These are phyloP conservation scores for Leptinotarsa lineolata DNA, from an alignment of 1,140 invertebrate species.

Conservation along the genomic window DNA sequence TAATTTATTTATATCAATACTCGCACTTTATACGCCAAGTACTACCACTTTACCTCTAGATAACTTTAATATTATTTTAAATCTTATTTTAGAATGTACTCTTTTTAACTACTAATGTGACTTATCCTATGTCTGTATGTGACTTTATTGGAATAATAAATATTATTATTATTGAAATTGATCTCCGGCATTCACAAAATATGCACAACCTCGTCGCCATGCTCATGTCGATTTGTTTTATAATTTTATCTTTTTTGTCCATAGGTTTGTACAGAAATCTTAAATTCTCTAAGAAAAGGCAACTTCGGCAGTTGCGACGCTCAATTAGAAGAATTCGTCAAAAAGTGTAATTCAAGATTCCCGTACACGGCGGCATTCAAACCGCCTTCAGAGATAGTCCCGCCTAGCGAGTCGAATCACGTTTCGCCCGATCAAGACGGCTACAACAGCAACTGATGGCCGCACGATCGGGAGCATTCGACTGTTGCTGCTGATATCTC, in stretches of 20 bases:
- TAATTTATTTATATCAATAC: too few species aligned
- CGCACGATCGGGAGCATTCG: not conserved
- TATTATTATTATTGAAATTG: too few species aligned
- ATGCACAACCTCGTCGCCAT: too few species aligned
- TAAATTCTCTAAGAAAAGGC: constrained; percentile 75
- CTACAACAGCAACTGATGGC: constrained; percentile 37
- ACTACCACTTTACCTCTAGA: too few species aligned
- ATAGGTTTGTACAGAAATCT: constrained; percentile 76
- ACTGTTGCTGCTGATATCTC: constrained; percentile 17
- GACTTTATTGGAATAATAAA: too few species aligned
- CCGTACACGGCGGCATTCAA: constrained; percentile 73
- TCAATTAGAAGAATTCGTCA: constrained; percentile 70
- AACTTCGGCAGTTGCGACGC: constrained; percentile 77
- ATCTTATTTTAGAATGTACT: too few species aligned
- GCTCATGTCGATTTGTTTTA: too few species aligned
- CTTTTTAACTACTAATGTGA: too few species aligned
- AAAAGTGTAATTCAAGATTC: constrained; percentile 73
- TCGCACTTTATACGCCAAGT: too few species aligned
- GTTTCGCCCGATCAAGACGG: constrained; percentile 31
- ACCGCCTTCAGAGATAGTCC: constrained; percentile 26
- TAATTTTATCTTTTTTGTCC: constrained; percentile 19
- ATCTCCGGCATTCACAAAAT: too few species aligned
- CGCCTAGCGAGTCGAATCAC: constrained; percentile 34
- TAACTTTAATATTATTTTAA: too few species aligned
- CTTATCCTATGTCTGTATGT: too few species aligned